A percentile compares a stretch with the other conserved stretches of the same genome.
phyloP scores from a whole-genome alignment of 2,888 invertebrate genomes.

The Therioaphis trifolii region DNA sequence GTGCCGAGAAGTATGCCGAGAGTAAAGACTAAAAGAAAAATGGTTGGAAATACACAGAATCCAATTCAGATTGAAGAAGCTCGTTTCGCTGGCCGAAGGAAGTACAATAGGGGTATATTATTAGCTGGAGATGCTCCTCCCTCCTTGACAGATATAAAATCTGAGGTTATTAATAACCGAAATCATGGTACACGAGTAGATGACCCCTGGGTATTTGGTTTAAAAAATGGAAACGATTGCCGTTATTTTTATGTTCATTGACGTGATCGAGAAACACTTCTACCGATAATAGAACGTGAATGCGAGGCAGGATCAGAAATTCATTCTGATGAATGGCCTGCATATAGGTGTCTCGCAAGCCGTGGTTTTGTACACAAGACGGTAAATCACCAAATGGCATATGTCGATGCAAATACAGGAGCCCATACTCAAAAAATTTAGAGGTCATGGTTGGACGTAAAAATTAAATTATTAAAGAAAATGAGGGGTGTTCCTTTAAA shows the following conservation, averaged over 20 bases:
- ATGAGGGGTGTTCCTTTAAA: background rate
- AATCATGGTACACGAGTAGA: background rate
- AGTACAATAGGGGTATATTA: background rate
- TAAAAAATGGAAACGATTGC: constrained; percentile 5
- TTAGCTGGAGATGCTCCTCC: background rate
- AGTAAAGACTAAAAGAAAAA: constrained; percentile 25
- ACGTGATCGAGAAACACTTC: constrained; percentile 3
- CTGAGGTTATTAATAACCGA: background rate
- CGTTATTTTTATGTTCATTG: constrained; percentile 13
- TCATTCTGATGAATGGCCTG: constrained; percentile 14
- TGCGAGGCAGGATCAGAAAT: constrained; percentile 17
- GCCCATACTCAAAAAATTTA: constrained; percentile 2
- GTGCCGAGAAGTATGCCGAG: background rate
- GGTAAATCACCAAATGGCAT: constrained; percentile 13
- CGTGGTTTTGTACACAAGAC: constrained; percentile 19
- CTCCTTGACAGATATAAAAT: too few relatives aligned
- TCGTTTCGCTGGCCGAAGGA: background rate
- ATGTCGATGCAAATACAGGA: constrained; percentile 1
- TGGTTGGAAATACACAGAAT: background rate
- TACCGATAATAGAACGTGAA: constrained; percentile 26
- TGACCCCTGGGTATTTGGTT: constrained; percentile 10
- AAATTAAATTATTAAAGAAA: constrained; percentile 32
- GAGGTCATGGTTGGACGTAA: background rate
- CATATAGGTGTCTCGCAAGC: background rate
- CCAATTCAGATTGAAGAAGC: constrained; percentile 2